Evolutionary conservation across 1,140 invertebrate species (phyloP), one percentile per base, ranked within the genome.

Genomic region (Zaprionus ornatus): DNA sequence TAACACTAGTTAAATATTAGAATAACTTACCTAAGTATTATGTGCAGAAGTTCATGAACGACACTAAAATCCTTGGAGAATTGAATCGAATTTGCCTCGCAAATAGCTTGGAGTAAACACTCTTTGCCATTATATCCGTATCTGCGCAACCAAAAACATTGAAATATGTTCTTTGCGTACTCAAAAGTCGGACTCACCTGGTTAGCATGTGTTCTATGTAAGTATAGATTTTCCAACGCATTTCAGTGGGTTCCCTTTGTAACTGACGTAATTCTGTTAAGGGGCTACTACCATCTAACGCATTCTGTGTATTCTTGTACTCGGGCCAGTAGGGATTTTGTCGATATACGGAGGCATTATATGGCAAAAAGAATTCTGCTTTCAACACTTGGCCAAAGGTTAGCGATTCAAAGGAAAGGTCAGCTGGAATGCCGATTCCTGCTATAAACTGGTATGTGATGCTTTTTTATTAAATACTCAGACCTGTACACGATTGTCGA

Each of bases 401-500:
- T 0, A 91, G 67, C 0, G 90, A 91, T 74, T 91, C 90, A 67
- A 77, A 85, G 10, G 56, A 32, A 1, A 91, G 54, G 74, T 91
- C 86, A 0, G 84, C 83, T 5, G 90, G 90, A 54, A 91, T 88
- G 10, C 90, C 90, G 27, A 91, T 85, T 27, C 90, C 90, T 9
- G 71, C 79, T 74, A 91, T 88, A 15, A 91, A 88, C 90, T 91
- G 19, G 1, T 19, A 60, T 29, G 15, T n/a, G 0, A 19, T 55
- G 13, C 40, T 9, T 17, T 2, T 3, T 45, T 9, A 45, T 17
- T 1, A 45, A 45, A n/a, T 17, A 9, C n/a, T 45, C 0, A 17
- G 40, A 45, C n/a, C 7, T 17, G 4, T 9, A 10, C 9, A 3
- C 29, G 37, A 6, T 13, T 54, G 4, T n/a, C 4, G 0, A n/a